These are phyloP conservation scores for Polypedilum pembai DNA, from an alignment of 1,140 invertebrate genomes.

Conservation along the genomic window DNA sequence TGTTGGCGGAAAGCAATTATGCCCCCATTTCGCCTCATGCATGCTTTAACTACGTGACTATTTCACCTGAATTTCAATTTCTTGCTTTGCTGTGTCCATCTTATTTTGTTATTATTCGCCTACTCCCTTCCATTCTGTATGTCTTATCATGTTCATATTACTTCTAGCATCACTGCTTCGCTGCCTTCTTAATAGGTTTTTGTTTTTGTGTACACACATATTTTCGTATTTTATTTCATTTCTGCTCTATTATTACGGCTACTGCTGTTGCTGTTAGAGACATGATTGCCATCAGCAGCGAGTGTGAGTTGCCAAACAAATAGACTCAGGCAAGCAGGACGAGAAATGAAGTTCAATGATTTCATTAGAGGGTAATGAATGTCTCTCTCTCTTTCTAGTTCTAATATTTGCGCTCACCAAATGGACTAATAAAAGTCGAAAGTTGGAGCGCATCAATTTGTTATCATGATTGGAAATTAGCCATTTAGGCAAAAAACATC, in stretches of 20 bases:
- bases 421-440: slow-evolving; percentile 23
- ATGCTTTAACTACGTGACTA: slow-evolving; percentile 22
- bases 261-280: neutral
- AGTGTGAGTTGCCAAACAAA: neutral
- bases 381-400: neutral
- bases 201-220: neutral
- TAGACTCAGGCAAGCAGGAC: neutral
- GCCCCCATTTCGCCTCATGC: neutral
- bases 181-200: slow-evolving; percentile 4
- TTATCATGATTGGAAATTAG: slow-evolving; percentile 27
- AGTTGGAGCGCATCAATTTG: neutral
- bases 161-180: neutral
- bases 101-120: slow-evolving; percentile 9
- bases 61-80: slow-evolving; percentile 28
- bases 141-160: slow-evolving; percentile 3
- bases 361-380: slow-evolving; percentile 25
- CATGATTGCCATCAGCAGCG: neutral
- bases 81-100: neutral
- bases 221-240: slow-evolving; percentile 26
- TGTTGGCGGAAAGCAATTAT: slow-evolving; percentile 3
- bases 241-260: slow-evolving; percentile 21
- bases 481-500: neutral
- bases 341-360: slow-evolving; percentile 22
- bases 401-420: neutral
- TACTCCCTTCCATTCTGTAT: neutral